phyloP scores from a whole-genome alignment of 1,140 invertebrate species.

The Calliphora vicina region DNA sequence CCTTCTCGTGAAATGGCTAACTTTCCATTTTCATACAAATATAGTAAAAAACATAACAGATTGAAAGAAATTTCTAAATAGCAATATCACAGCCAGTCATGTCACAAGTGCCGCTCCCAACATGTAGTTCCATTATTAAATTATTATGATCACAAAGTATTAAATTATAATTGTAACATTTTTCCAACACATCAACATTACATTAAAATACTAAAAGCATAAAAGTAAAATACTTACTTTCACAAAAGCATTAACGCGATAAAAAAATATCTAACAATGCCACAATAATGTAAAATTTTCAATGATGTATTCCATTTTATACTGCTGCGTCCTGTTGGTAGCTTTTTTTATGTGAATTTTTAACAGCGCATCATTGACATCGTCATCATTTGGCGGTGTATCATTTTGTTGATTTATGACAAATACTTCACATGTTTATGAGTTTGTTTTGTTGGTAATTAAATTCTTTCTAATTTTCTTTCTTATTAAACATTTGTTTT shows the following conservation, averaged over 20 bases:
- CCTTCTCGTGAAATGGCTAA: no score
- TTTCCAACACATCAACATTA: neutral
- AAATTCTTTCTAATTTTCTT: neutral
- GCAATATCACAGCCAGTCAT: no score
- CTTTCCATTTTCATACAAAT: no score
- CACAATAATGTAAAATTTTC: neutral
- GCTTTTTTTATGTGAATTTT: neutral
- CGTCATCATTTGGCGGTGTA: neutral
- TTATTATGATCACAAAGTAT: no score
- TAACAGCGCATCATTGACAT: neutral
- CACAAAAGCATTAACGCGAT: neutral
- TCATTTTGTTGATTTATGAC: neutral
- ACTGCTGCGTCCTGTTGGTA: neutral
- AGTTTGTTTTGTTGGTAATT: constrained; percentile 11
- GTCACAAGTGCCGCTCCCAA: no score
- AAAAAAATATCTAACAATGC: neutral
- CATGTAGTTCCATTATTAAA: no score
- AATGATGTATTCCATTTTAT: neutral
- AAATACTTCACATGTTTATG: neutral
- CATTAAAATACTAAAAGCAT: neutral
- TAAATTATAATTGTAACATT: no score
- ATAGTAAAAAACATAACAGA: no score
- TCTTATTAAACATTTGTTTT: neutral
- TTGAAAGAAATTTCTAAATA: no score
- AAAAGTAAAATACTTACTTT: no score